Conservation (phyloP, 2,888 invertebrate species). For the Scotopteryx bipunctaria region DNA sequence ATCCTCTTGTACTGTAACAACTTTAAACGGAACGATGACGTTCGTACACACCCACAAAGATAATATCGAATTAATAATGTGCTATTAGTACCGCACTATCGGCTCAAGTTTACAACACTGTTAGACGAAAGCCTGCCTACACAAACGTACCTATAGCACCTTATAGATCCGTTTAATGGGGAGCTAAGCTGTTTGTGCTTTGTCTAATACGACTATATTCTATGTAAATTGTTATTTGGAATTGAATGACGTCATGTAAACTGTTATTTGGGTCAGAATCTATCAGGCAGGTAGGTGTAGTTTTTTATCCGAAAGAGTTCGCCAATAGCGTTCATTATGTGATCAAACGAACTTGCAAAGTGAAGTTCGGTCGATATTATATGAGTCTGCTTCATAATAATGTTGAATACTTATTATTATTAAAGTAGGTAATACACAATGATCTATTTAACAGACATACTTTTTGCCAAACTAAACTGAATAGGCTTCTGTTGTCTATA, state of each 20-base stretch:
- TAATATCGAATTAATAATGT: conserved; percentile 50
- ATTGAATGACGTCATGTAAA: not conserved
- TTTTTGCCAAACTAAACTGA: too few relatives aligned
- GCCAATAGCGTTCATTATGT: too few relatives aligned
- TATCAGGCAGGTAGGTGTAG: too few relatives aligned
- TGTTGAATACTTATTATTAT: too few relatives aligned
- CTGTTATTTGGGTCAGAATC: too few relatives aligned
- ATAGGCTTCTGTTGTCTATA: too few relatives aligned
- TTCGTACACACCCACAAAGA: conserved; percentile 62
- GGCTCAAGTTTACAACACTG: conserved; percentile 5
- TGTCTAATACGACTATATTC: not conserved
- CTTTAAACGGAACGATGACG: conserved; percentile 46
- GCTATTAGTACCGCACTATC: conserved; percentile 31
- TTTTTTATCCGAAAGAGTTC: too few relatives aligned
- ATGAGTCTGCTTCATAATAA: too few relatives aligned
- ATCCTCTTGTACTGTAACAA: conserved; percentile 31
- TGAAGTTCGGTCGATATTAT: too few relatives aligned
- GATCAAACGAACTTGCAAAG: too few relatives aligned
- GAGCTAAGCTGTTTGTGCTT: not conserved
- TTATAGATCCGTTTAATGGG: not conserved
- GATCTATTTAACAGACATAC: too few relatives aligned
- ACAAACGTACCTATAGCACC: not conserved
- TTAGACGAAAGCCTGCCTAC: not conserved
- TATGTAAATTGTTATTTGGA: not conserved
- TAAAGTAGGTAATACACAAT: too few relatives aligned